Evolutionary conservation across 2,888 invertebrate species (phyloP), one percentile per base, ranked within the genome.

Genomic region (Sepiola atlantica): DNA sequence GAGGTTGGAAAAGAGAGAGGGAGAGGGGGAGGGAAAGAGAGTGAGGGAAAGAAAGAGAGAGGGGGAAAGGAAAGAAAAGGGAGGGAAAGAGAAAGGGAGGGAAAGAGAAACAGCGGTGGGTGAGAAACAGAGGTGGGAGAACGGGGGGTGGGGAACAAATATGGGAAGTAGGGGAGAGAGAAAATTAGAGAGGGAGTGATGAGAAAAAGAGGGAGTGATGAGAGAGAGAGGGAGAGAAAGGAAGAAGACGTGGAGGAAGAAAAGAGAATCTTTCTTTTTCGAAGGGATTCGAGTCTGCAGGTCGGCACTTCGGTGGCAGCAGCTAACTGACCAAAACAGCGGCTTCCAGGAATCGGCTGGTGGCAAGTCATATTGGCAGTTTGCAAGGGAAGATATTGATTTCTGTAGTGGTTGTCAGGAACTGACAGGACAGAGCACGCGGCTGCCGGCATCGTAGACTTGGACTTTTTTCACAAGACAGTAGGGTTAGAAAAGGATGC

Each of bases 321-420:
- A n/a, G n/a, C n/a, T n/a, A 77, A 77, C 77, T 77, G 77, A 77
- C 77, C 77, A 77, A 77, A 77, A 77, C 77, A 12, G 77, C 32
- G 77, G n/a, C n/a, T 77, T 77, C n/a, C 77, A 77, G 77, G n/a
- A 77, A 77, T 77, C 77, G 77, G 77, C 77, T 77, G 77, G 77
- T 77, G 77, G 77, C 77, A 77, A 77, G 77, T 16, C 77, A 77
- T n/a, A 77, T 77, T 77, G 77, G 77, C 77, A n/a, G 77, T 77
- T 77, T n/a, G 77, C 77, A 77, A 77, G 77, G 77, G n/a, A 77
- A 77, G 77, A 77, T 77, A 77, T 77, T 77, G 77, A 77, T 77
- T 77, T 77, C 77, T 77, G 77, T 77, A 77, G 77, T 77, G 77
- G 77, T 77, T 77, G 77, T 77, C 77, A 77, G n/a, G n/a, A 77